These are phyloP conservation scores for Drosophila atripex DNA, from an alignment of 2,888 invertebrate species.

Conservation along the genomic window DNA sequence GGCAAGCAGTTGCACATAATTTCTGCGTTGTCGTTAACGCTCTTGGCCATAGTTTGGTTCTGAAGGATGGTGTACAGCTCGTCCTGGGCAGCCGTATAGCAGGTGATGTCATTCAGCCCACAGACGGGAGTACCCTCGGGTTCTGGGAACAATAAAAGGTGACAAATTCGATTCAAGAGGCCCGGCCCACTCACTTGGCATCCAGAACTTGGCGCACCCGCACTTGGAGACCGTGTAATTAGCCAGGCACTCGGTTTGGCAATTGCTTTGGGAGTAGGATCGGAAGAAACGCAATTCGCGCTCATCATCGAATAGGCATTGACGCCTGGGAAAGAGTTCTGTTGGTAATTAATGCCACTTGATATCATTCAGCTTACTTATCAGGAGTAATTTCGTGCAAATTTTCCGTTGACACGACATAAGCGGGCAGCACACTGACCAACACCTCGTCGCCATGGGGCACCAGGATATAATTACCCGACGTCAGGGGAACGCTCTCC, in stretches of 20 bases:
- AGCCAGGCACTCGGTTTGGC: constrained; percentile 89
- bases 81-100: constrained; percentile 80
- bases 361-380: constrained; percentile 72
- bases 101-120: constrained; percentile 77
- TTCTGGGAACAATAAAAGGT: constrained; percentile 52
- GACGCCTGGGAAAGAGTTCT: constrained; percentile 83
- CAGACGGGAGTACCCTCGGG: constrained; percentile 82
- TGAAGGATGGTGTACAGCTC: constrained; percentile 73
- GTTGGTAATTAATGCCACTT: not conserved
- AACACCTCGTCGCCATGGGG: constrained; percentile 86
- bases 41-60: constrained; percentile 74
- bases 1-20: constrained; percentile 82
- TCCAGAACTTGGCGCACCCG: constrained; percentile 89
- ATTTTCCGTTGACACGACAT: constrained; percentile 89
- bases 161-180: not conserved
- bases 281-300: constrained; percentile 87
- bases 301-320: constrained; percentile 88
- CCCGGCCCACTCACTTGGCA: constrained; percentile 85
- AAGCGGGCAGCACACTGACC: constrained; percentile 89
- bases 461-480: constrained; percentile 81
- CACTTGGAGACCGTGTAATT: constrained; percentile 87
- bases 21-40: constrained; percentile 55
- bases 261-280: constrained; percentile 89
- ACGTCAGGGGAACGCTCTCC: constrained; percentile 81
- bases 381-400: constrained; percentile 86